Evolutionary conservation across 2,797 vertebrate species (phyloP), one percentile per base, ranked within the genome.

Genomic region (Ataeniobius toweri): DNA sequence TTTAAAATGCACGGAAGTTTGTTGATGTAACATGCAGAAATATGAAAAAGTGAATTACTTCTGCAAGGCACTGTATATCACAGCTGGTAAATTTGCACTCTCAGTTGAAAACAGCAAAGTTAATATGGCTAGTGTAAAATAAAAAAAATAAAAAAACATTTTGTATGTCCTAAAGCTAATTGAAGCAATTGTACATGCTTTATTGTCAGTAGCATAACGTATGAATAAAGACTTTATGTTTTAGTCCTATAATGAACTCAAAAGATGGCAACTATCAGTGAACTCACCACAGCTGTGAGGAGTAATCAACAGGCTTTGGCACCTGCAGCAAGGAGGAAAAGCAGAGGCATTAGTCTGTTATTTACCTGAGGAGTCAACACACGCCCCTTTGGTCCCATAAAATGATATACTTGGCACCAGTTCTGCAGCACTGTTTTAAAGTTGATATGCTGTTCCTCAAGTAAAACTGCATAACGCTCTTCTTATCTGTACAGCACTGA

Each of bases 251-350:
- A 44, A n/a, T 24, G 36, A 46, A n/a, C 22, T 41, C 39, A 44
- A 46, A 68, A 39, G 0, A 41, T 10, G 36, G 61, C 16, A 65
- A 39, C 61, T 10, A 41, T 46, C n/a, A n/a, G 31, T 22, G 10
- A 89, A 96, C 97, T 85, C 94, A 99, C 98, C 98, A 99, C 0
- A 95, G 92, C 6, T 99, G 97, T 67, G 96, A 94, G 85, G 98
- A 98, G 92, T 98, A 99, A 93, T 99, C 97, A 20, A 97, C 96
- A 51, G 98, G 98, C 89, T 98, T 99, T 44, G 98, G 98, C 41
- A 98, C 97, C 98, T 99, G 84, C 24, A 88, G 71, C 77, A 78
- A 76, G 93, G 86, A 91, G 39, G 84, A 85, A 73, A 86, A 67
- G 20, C 16, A 26, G 73, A 73, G 77, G 75, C 3, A 36, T 31